Evolutionary conservation across 1,140 invertebrate genomes (phyloP).

Genomic region (Ditylenchus dipsaci): DNA sequence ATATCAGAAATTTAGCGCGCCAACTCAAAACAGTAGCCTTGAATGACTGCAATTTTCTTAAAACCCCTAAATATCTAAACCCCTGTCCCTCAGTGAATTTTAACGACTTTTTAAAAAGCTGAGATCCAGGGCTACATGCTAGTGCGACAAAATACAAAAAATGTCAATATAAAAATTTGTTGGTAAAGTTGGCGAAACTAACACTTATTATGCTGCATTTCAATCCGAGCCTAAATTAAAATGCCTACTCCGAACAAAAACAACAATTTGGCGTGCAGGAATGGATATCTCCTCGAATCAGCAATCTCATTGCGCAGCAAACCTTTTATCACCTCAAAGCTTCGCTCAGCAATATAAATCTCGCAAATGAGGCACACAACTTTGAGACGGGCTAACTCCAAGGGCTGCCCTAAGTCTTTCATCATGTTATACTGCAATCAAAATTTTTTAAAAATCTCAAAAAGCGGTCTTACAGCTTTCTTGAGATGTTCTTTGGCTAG

Average conservation of each 20-base stretch:
- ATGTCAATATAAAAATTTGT: too few relatives aligned
- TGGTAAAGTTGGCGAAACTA: too few relatives aligned
- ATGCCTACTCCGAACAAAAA: slow-evolving; percentile 32
- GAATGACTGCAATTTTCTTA: too few relatives aligned
- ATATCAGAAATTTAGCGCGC: too few relatives aligned
- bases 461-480: slow-evolving; percentile 27
- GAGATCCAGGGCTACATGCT: too few relatives aligned
- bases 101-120: too few relatives aligned
- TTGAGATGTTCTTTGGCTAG: slow-evolving; percentile 34
- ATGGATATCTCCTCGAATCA: slow-evolving; percentile 22
- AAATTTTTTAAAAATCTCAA: neutral
- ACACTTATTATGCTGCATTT: too few relatives aligned
- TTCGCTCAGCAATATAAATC: slow-evolving; percentile 32
- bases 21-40: too few relatives aligned
- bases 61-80: too few relatives aligned
- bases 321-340: slow-evolving; percentile 16
- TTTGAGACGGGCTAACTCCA: slow-evolving; percentile 28
- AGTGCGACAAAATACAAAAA: too few relatives aligned
- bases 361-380: slow-evolving; percentile 30
- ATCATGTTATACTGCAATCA: slow-evolving; percentile 36
- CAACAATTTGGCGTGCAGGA: slow-evolving; percentile 33
- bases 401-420: slow-evolving; percentile 27
- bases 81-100: too few relatives aligned
- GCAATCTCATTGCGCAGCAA: slow-evolving; percentile 27
- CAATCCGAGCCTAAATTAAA: neutral